phyloP scores from a whole-genome alignment of 2,113 vertebrate species.

The Epinephelus fuscoguttatus region DNA sequence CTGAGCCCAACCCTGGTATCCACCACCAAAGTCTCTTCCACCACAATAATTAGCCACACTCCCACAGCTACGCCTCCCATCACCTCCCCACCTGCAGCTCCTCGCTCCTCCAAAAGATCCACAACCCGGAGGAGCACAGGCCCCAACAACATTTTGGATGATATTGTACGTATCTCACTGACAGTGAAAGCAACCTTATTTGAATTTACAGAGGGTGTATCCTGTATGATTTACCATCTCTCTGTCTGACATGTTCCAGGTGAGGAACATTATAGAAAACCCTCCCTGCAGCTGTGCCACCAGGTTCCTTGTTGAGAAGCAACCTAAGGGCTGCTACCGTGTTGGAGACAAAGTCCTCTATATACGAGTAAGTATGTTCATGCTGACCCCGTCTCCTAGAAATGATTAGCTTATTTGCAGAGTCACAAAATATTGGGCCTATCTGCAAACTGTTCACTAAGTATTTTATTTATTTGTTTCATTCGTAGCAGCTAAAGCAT shows the following conservation, averaged over 20 bases:
- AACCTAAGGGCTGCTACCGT: conserved; percentile 95
- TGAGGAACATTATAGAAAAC: conserved; percentile 93
- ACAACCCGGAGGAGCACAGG: conserved; percentile 87
- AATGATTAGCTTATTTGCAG: too few relatives aligned
- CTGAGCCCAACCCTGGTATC: conserved; percentile 32
- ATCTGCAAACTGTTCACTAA: too few relatives aligned
- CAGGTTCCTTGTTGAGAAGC: conserved; percentile 94
- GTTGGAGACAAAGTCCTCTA: conserved; percentile 98
- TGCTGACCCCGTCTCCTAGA: not conserved
- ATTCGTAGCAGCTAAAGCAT: too few relatives aligned
- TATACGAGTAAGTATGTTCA: conserved; percentile 89
- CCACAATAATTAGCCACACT: conserved; percentile 35
- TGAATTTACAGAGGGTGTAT: not conserved
- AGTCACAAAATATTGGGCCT: too few relatives aligned
- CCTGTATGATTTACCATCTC: not conserved
- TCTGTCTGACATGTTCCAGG: conserved; percentile 80
- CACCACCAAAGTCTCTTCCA: conserved; percentile 27
- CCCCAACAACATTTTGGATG: conserved; percentile 90
- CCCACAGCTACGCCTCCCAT: conserved; percentile 31
- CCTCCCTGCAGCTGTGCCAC: conserved; percentile 93
- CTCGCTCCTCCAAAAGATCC: conserved; percentile 84
- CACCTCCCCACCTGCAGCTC: conserved; percentile 53
- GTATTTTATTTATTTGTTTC: too few relatives aligned
- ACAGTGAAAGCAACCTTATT: not conserved
- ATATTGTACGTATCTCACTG: conserved; percentile 86